These are phyloP conservation scores for Discoglossus pictus DNA, from an alignment of 2,797 vertebrate genomes.

Conservation along the genomic window DNA sequence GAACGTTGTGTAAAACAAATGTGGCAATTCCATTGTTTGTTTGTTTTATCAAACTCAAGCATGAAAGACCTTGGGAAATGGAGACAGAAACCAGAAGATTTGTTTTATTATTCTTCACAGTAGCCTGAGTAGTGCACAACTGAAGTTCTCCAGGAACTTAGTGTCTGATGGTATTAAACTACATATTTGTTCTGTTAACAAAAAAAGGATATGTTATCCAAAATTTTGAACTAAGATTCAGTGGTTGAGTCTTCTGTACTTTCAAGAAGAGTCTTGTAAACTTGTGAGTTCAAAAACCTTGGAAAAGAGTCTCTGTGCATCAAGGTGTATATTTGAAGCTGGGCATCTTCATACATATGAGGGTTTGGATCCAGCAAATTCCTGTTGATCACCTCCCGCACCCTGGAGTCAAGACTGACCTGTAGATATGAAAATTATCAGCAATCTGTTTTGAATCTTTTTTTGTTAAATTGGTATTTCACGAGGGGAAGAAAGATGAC, in stretches of 20 bases:
- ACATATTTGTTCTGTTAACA: slow-evolving; percentile 58
- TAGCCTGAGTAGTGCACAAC: slow-evolving; percentile 86
- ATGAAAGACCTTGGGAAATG: slow-evolving; percentile 67
- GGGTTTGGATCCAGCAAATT: slow-evolving; percentile 88
- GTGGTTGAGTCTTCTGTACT: slow-evolving; percentile 87
- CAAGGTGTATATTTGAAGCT: slow-evolving; percentile 97
- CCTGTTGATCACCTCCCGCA: slow-evolving; percentile 95
- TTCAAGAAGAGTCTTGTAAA: slow-evolving; percentile 95
- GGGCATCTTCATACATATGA: slow-evolving; percentile 97
- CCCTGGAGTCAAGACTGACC: slow-evolving; percentile 97
- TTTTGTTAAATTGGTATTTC: too few species aligned
- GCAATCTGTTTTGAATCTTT: too few species aligned
- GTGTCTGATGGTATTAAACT: slow-evolving; percentile 75
- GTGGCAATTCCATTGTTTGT: slow-evolving; percentile 69
- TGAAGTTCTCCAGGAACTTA: slow-evolving; percentile 81
- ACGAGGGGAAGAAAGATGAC: too few species aligned
- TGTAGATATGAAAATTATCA: slow-evolving; percentile 58
- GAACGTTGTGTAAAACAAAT: slow-evolving; percentile 67
- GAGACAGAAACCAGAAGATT: slow-evolving; percentile 68
- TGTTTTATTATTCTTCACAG: slow-evolving; percentile 77
- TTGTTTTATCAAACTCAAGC: slow-evolving; percentile 62
- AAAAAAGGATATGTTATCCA: slow-evolving; percentile 63
- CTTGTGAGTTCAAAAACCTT: slow-evolving; percentile 97
- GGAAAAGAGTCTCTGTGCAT: slow-evolving; percentile 99
- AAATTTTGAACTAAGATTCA: slow-evolving; percentile 81